Conservation (phyloP, 2,113 vertebrate species). For the Tor tambroides region DNA sequence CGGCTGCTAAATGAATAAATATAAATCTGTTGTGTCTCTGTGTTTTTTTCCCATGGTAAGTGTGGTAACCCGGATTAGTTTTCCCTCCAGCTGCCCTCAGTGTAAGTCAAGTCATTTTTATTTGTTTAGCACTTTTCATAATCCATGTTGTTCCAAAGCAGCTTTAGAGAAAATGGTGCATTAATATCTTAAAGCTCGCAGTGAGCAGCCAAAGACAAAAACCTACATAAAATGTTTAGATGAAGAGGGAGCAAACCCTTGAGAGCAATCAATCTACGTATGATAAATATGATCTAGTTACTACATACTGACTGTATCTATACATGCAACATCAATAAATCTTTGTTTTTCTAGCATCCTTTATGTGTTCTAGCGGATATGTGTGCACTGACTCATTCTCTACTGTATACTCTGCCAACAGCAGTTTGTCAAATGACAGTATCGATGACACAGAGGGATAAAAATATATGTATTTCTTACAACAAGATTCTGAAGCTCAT, state of each 20-base stretch:
- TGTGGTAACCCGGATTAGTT: neutral
- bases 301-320: neutral
- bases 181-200: neutral
- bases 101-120: neutral
- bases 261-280: neutral
- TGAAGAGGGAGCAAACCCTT: neutral
- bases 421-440: neutral
- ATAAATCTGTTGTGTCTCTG: neutral
- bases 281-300: neutral
- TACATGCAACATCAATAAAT: neutral
- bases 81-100: neutral
- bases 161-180: neutral
- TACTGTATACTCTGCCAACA: neutral
- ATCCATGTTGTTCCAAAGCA: conserved; percentile 3
- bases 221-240: neutral
- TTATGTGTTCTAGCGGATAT: neutral
- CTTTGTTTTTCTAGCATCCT: neutral
- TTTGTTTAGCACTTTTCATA: neutral
- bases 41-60: neutral
- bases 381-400: neutral
- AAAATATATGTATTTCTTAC: neutral
- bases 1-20: neutral
- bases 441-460: neutral
- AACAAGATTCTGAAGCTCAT: neutral
- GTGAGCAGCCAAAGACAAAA: neutral